A percentile compares a stretch with the other conserved stretches of the same genome.
phyloP scores from a whole-genome alignment of 2,888 invertebrate genomes.

The Metacarcinus magister region DNA sequence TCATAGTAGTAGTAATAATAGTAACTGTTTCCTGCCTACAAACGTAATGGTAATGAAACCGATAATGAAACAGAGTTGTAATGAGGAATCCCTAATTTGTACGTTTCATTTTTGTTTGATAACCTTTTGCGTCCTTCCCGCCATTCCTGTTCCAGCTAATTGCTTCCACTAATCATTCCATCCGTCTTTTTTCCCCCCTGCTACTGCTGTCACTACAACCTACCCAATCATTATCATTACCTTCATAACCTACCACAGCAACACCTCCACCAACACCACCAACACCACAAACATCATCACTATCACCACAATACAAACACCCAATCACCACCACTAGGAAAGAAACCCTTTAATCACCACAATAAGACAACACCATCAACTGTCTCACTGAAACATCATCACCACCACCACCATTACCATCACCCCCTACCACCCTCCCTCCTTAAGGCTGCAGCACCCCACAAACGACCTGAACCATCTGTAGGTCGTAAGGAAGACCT shows the following conservation, averaged over 20 bases:
- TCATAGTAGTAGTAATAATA: background rate
- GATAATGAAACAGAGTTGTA: background rate
- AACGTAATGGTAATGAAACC: background rate
- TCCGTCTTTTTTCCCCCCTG: background rate
- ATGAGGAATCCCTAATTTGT: background rate
- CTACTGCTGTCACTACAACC: background rate
- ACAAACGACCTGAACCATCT: slow-evolving; percentile 10
- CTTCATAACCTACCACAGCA: background rate
- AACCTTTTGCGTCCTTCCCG: background rate
- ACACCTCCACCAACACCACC: background rate
- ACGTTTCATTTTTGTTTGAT: background rate
- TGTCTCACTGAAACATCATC: background rate
- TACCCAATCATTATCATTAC: background rate
- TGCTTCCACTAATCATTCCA: background rate
- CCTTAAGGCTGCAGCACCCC: background rate
- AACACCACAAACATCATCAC: background rate
- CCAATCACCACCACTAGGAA: background rate
- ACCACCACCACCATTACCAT: background rate
- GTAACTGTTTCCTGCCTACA: background rate
- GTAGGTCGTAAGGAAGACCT: slow-evolving; percentile 5
- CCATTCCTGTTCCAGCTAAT: background rate
- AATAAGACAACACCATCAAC: background rate
- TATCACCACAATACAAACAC: background rate
- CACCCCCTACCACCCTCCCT: background rate
- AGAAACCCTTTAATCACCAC: background rate